Conservation (phyloP, 2,113 vertebrate genomes). For the Galbula dea region DNA sequence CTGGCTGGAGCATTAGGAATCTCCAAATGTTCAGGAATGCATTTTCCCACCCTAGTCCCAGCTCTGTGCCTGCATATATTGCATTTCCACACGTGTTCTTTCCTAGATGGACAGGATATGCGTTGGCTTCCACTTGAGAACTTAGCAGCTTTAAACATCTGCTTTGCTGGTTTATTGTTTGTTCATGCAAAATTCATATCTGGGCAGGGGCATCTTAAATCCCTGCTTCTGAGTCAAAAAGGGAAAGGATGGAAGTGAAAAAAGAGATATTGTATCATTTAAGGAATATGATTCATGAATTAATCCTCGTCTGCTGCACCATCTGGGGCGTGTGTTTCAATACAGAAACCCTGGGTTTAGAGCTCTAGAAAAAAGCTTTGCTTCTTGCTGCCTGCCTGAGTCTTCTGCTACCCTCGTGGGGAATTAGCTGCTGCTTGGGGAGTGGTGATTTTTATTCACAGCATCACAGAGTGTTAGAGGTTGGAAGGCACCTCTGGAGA, state of each 20-base stretch:
- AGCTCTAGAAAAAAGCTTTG: constrained; percentile 43
- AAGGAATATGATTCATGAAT: constrained; percentile 67
- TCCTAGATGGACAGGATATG: neutral
- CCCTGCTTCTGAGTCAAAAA: constrained; percentile 57
- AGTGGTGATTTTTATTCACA: neutral
- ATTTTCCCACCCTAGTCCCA: neutral
- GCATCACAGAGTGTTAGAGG: too few species aligned
- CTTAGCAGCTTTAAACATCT: constrained; percentile 2
- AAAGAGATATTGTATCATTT: constrained; percentile 55
- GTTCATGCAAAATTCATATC: constrained; percentile 58
- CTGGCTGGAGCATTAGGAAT: constrained; percentile 14
- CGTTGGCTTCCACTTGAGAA: neutral
- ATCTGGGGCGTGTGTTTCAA: constrained; percentile 62
- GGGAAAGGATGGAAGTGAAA: constrained; percentile 57
- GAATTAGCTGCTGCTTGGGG: neutral
- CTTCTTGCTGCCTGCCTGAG: constrained; percentile 16
- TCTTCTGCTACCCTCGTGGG: neutral
- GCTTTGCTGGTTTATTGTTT: constrained; percentile 29
- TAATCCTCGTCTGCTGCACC: constrained; percentile 67
- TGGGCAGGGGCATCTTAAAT: constrained; percentile 58
- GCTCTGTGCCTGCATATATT: neutral
- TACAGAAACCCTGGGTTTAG: constrained; percentile 42
- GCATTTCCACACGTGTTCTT: neutral
- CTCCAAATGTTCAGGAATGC: neutral
- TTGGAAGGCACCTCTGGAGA: too few species aligned